phyloP scores from a whole-genome alignment of 1,140 invertebrate genomes.

The Procambarus clarkii region DNA sequence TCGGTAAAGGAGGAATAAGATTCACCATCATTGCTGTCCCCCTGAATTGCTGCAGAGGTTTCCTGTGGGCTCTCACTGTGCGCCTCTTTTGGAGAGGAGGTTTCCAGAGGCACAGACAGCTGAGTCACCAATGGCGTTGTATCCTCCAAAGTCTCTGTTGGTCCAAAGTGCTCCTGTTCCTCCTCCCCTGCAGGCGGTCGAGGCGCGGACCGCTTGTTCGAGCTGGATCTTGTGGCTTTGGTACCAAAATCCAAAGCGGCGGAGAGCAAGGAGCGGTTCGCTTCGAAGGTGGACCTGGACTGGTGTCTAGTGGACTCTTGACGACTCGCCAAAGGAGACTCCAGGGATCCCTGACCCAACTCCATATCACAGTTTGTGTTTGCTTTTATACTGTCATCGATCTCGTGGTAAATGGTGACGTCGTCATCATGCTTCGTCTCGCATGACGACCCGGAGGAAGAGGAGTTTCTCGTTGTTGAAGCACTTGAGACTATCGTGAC shows the following conservation, averaged over 20 bases:
- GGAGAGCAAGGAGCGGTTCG: conserved; percentile 64
- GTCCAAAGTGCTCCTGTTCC: neutral
- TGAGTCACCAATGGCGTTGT: neutral
- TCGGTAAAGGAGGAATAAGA: conserved; percentile 70
- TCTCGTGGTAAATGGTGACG: conserved; percentile 50
- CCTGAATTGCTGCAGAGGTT: neutral
- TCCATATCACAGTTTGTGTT: neutral
- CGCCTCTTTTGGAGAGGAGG: neutral
- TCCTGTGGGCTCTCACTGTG: neutral
- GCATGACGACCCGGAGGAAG: neutral
- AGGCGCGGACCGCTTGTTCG: conserved; percentile 71
- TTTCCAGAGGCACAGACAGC: neutral
- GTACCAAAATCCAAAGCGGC: conserved; percentile 68
- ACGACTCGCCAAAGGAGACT: neutral
- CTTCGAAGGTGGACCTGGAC: conserved; percentile 67
- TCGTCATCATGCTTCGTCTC: conserved; percentile 7
- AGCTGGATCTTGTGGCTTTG: conserved; percentile 54
- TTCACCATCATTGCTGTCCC: conserved; percentile 40
- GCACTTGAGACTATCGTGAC: conserved; percentile 7
- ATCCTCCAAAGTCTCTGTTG: neutral
- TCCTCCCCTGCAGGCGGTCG: conserved; percentile 63
- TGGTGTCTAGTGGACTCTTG: conserved; percentile 49
- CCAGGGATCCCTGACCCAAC: neutral
- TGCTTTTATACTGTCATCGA: conserved; percentile 19
- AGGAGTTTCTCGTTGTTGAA: neutral